phyloP scores from a whole-genome alignment of 2,113 vertebrate genomes.

The Mastomys coucha region DNA sequence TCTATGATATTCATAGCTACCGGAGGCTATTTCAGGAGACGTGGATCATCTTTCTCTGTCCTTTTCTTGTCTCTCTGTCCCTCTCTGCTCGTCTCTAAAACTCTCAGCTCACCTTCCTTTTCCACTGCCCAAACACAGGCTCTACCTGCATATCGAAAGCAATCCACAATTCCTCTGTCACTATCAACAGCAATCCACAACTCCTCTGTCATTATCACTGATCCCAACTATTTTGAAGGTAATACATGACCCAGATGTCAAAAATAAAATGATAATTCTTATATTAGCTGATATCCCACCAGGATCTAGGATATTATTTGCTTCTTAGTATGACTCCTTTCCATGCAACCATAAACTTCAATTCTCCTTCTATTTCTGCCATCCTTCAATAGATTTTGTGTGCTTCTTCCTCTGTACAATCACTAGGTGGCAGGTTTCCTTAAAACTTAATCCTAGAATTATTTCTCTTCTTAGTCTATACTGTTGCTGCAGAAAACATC shows the following conservation, averaged over 20 bases:
- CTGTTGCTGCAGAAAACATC: not conserved
- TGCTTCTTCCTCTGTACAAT: not conserved
- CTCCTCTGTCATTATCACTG: not conserved
- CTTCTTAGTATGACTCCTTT: slow-evolving; percentile 15
- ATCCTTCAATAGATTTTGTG: not conserved
- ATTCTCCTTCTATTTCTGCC: not conserved
- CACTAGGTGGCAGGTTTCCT: slow-evolving; percentile 1
- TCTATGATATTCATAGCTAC: too few species aligned
- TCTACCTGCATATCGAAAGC: too few species aligned
- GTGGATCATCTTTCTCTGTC: too few species aligned
- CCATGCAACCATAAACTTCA: slow-evolving; percentile 1
- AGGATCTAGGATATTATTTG: not conserved
- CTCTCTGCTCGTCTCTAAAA: too few species aligned
- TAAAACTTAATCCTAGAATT: not conserved
- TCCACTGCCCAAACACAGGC: too few species aligned
- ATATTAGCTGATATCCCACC: not conserved
- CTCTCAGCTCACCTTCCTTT: too few species aligned
- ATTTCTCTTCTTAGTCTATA: not conserved
- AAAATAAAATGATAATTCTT: slow-evolving; percentile 29
- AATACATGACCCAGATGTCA: not conserved
- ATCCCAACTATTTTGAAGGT: not conserved
- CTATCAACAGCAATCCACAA: not conserved
- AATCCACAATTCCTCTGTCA: not conserved
- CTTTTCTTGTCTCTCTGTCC: too few species aligned
- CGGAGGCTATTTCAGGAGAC: too few species aligned